These are phyloP conservation scores for Liposcelis brunnea DNA, from an alignment of 2,888 invertebrate genomes.

Conservation along the genomic window DNA sequence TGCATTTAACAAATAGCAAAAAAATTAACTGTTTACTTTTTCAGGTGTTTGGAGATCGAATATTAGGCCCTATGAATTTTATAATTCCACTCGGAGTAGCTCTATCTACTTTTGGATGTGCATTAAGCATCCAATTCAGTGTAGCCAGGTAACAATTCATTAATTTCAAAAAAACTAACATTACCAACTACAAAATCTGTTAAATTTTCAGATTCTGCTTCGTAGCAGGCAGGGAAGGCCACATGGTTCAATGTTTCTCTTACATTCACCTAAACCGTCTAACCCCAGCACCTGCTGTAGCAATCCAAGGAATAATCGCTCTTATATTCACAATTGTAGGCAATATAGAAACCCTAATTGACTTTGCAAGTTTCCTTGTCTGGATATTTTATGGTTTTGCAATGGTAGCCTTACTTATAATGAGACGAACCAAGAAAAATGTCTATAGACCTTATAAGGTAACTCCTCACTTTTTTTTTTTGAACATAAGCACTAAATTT, in stretches of 20 bases:
- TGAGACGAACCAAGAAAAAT: slow-evolving; percentile 50
- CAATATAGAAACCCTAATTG: slow-evolving; percentile 57
- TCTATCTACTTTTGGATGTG: slow-evolving; percentile 61
- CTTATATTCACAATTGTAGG: slow-evolving; percentile 52
- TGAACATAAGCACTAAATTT: slow-evolving; percentile 6
- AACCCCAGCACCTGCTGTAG: slow-evolving; percentile 66
- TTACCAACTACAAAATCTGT: too few species aligned
- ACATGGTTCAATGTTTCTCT: slow-evolving; percentile 60
- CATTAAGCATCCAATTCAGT: slow-evolving; percentile 58
- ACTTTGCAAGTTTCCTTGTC: slow-evolving; percentile 71
- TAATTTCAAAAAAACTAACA: too few species aligned
- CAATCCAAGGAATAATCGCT: slow-evolving; percentile 45
- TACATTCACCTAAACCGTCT: slow-evolving; percentile 54
- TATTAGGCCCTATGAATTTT: slow-evolving; percentile 46
- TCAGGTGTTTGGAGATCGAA: slow-evolving; percentile 43
- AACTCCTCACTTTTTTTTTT: slow-evolving; percentile 15
- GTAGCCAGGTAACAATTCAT: slow-evolving; percentile 38
- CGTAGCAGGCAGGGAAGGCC: slow-evolving; percentile 64
- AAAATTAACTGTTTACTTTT: too few species aligned
- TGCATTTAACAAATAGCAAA: not conserved
- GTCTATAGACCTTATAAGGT: slow-evolving; percentile 53
- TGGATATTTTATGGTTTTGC: slow-evolving; percentile 78
- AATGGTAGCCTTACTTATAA: slow-evolving; percentile 57
- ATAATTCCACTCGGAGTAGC: slow-evolving; percentile 61
- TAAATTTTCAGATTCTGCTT: slow-evolving; percentile 57